Evolutionary conservation across 2,113 vertebrate species (phyloP).

Genomic region (Acrocephalus arundinaceus): DNA sequence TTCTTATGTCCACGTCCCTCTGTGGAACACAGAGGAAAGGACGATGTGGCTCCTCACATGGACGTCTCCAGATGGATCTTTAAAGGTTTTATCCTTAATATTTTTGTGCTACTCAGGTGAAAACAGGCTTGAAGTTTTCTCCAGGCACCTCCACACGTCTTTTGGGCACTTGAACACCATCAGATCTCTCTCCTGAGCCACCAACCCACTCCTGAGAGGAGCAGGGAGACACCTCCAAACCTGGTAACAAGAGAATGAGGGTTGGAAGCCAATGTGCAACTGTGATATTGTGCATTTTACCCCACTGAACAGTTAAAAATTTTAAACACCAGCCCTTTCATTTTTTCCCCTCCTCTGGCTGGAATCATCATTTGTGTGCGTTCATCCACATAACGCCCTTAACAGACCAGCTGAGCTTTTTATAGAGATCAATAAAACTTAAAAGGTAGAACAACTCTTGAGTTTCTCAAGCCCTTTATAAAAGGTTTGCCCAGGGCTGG

Average conservation of each 20-base stretch:
- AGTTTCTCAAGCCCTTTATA: slow-evolving; percentile 18
- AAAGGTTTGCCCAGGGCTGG: background rate
- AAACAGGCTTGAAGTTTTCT: background rate
- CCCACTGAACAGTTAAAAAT: background rate
- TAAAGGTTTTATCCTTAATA: background rate
- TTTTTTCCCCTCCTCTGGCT: background rate
- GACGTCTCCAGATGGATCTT: background rate
- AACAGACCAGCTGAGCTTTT: background rate
- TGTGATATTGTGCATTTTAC: background rate
- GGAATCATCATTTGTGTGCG: background rate
- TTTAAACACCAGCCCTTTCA: background rate
- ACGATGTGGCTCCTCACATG: background rate
- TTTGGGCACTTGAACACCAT: background rate
- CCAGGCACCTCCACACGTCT: background rate
- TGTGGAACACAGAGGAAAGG: background rate
- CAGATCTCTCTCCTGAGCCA: background rate
- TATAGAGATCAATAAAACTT: slow-evolving; percentile 29
- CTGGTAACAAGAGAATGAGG: fast-evolving
- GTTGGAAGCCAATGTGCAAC: background rate
- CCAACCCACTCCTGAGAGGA: background rate
- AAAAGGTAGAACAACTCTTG: slow-evolving; percentile 12
- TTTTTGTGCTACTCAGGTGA: background rate
- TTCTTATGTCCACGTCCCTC: background rate
- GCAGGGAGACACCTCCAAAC: background rate
- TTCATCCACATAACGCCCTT: background rate